Evolutionary conservation across 2,888 invertebrate species (phyloP).

Genomic region (Empis stercorea): DNA sequence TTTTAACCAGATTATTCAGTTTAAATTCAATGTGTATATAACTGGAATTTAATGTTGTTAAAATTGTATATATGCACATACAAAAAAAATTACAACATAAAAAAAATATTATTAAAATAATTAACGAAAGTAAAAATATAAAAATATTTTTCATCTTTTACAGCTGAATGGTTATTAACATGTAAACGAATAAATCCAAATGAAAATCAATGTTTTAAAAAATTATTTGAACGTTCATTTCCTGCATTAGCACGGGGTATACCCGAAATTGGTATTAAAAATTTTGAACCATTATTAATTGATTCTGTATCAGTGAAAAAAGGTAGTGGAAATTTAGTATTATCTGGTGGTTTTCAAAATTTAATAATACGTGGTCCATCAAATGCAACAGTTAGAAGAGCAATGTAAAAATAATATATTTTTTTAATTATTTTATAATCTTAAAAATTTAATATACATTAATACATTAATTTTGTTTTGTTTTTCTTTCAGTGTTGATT

Average conservation of each 20-base stretch:
- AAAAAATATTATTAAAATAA: neutral
- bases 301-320: slow-evolving; percentile 42
- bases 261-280: slow-evolving; percentile 44
- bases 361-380: slow-evolving; percentile 43
- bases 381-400: slow-evolving; percentile 38
- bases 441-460: too few species aligned
- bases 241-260: slow-evolving; percentile 45
- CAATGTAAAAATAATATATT: slow-evolving; percentile 20
- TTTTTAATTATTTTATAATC: too few species aligned
- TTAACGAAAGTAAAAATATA: too few species aligned
- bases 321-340: slow-evolving; percentile 41
- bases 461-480: too few species aligned
- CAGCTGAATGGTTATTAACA: slow-evolving; percentile 42
- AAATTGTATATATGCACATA: too few species aligned
- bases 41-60: too few species aligned
- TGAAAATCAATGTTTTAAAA: slow-evolving; percentile 40
- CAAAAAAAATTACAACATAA: too few species aligned
- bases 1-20: too few species aligned
- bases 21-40: too few species aligned
- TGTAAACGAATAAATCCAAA: slow-evolving; percentile 41
- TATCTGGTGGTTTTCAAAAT: slow-evolving; percentile 43
- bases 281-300: slow-evolving; percentile 44
- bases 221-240: slow-evolving; percentile 42
- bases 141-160: slow-evolving; percentile 20
- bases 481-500: slow-evolving; percentile 36